Percentiles rank a stretch among this genome's conserved stretches.
These are phyloP conservation scores for Motacilla alba DNA, from an alignment of 2,113 vertebrate genomes.

Conservation along the genomic window DNA sequence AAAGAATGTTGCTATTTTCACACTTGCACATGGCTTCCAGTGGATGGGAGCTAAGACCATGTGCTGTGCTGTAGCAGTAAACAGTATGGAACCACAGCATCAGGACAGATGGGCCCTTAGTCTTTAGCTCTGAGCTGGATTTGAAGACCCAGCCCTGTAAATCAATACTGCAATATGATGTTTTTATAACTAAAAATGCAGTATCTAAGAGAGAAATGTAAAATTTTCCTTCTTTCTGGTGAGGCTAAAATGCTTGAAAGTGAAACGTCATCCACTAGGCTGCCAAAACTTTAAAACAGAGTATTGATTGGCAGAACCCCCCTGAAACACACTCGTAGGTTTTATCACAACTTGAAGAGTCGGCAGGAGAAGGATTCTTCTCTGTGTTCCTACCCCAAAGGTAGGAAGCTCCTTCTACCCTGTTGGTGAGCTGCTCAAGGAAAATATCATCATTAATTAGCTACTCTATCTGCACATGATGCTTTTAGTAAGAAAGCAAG, in stretches of 20 bases:
- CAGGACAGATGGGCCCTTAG: neutral
- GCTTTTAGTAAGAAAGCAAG: neutral
- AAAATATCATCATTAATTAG: neutral
- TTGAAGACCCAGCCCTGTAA: neutral
- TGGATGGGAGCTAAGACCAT: neutral
- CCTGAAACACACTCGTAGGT: neutral
- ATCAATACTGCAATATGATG: fast-evolving
- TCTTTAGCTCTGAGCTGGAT: neutral
- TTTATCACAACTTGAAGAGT: neutral
- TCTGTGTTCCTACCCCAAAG: fast-evolving
- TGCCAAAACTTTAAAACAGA: neutral
- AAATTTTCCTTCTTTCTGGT: neutral
- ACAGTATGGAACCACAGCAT: neutral
- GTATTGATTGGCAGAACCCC: neutral
- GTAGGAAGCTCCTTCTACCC: neutral
- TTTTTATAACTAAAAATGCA: neutral
- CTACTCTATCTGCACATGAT: neutral
- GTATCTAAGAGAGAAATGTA: neutral
- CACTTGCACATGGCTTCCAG: fast-evolving
- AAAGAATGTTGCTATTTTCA: fast-evolving
- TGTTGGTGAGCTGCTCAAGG: neutral
- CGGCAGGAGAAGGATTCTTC: neutral
- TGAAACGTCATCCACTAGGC: neutral
- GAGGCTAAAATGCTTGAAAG: neutral
- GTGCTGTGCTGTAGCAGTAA: neutral